These are phyloP conservation scores for Gallirallus australis DNA, from an alignment of 2,797 vertebrate genomes.

Conservation along the genomic window DNA sequence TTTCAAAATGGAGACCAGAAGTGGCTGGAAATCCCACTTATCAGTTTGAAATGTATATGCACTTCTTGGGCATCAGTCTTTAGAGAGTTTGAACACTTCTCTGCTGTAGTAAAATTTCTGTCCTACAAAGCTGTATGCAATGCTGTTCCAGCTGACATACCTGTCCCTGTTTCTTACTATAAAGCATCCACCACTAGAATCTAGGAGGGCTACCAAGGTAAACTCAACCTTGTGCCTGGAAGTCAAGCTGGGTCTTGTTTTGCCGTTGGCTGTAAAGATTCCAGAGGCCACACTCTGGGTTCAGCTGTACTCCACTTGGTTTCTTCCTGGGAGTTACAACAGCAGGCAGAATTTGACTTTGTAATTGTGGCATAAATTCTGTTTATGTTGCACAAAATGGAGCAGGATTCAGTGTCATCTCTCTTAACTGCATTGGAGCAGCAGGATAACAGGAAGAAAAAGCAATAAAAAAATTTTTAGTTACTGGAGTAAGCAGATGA, in stretches of 20 bases:
- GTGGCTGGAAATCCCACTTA: neutral
- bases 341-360: slow-evolving; percentile 33
- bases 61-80: neutral
- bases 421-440: slow-evolving; percentile 39
- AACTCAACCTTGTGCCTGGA: neutral
- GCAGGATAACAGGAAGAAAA: slow-evolving; percentile 45
- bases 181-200: neutral
- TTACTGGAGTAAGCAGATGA: slow-evolving; percentile 32
- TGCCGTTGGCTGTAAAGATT: neutral
- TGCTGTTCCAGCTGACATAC: neutral
- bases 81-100: neutral
- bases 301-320: neutral
- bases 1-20: neutral
- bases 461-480: neutral
- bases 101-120: neutral
- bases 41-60: neutral
- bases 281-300: neutral
- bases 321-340: neutral
- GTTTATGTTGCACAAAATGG: slow-evolving; percentile 42
- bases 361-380: slow-evolving; percentile 58
- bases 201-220: neutral
- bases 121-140: neutral
- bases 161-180: neutral
- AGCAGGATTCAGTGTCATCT: neutral
- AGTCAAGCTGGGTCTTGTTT: neutral